Base-by-base conservation (phyloP, 2,797 vertebrate species). In the Ptychobarbus kaznakovi region DNA sequence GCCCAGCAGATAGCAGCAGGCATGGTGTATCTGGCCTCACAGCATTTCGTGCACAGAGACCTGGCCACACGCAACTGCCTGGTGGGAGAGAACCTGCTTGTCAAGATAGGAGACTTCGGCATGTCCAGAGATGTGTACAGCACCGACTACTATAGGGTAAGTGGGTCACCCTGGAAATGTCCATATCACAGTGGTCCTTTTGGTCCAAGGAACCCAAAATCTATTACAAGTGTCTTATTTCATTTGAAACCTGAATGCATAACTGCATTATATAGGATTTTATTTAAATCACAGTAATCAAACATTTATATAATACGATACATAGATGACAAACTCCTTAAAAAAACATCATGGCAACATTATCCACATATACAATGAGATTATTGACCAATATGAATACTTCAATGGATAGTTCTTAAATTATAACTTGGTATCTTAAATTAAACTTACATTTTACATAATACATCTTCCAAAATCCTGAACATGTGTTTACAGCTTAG, bases 81-180 rank as follows among this genome's bases (percentile, higher is more conserved):
- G 89, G 98, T 99, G 0, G 97, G 98, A 73, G 98, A 99, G 91
- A 99, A 98, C 92, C 95, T 99, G 1, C 95, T 99, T 89, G 98
- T 99, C 92, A 99, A 99, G 94, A 99, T 99, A 56, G 98, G 98
- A 83, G 98, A 99, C 94, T 99, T 99, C 80, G 98, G 98, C 84
- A 99, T 99, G 98, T 99, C 98, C 90, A 96, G 98, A 94, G 98
- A 99, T 20, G 98, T 99, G 77, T 99, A 99, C 96, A 99, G 98
- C 94, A 99, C 98, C 1, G 98, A 99, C 93, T 99, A 99, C 94
- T 99, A 99, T 87, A 96, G 97, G 95, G 98, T 99, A 92, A 97
- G 78, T 22, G 68, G 38, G 1, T 83, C 25, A 32, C 3, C n/a
- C 75, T 51, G 20, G 49, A 79, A 65, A 79, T 46, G 13, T 42